Evolutionary conservation across 2,888 invertebrate genomes (phyloP).

Genomic region (Habroteleia sp.): DNA sequence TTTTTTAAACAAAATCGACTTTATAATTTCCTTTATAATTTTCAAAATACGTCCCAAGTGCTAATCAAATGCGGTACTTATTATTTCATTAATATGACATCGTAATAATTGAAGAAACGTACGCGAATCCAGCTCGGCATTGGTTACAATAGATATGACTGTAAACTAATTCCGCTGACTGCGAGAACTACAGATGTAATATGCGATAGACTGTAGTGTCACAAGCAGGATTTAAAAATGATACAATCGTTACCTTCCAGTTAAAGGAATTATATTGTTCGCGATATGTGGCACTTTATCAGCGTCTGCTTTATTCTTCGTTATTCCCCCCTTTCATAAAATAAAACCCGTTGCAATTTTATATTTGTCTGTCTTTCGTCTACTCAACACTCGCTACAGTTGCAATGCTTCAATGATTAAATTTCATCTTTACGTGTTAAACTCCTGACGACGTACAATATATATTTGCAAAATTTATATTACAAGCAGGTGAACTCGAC

Average conservation of each 20-base stretch:
- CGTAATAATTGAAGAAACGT: neutral
- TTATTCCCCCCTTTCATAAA: conserved; percentile 47
- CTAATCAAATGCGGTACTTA: too few species aligned
- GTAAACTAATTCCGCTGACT: conserved; percentile 60
- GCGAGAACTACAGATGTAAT: conserved; percentile 43
- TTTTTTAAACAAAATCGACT: too few species aligned
- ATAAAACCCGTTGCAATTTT: conserved; percentile 43
- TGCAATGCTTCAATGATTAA: conserved; percentile 48
- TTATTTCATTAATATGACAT: too few species aligned
- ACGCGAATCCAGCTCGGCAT: conserved; percentile 7
- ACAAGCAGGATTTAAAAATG: conserved; percentile 42
- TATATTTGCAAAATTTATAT: conserved; percentile 45
- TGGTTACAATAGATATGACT: conserved; percentile 48
- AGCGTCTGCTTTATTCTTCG: conserved; percentile 33
- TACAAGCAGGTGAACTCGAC: conserved; percentile 48
- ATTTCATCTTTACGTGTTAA: conserved; percentile 56
- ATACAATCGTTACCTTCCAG: conserved; percentile 46
- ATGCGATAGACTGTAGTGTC: conserved; percentile 32
- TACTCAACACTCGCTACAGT: conserved; percentile 33
- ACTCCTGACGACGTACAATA: conserved; percentile 47
- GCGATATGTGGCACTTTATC: conserved; percentile 48
- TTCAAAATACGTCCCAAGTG: too few species aligned
- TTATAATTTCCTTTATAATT: too few species aligned
- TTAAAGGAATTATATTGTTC: conserved; percentile 42
- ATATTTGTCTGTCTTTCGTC: conserved; percentile 42